Evolutionary conservation across 2,113 vertebrate species (phyloP).

Genomic region (Oncorhynchus kisutch): DNA sequence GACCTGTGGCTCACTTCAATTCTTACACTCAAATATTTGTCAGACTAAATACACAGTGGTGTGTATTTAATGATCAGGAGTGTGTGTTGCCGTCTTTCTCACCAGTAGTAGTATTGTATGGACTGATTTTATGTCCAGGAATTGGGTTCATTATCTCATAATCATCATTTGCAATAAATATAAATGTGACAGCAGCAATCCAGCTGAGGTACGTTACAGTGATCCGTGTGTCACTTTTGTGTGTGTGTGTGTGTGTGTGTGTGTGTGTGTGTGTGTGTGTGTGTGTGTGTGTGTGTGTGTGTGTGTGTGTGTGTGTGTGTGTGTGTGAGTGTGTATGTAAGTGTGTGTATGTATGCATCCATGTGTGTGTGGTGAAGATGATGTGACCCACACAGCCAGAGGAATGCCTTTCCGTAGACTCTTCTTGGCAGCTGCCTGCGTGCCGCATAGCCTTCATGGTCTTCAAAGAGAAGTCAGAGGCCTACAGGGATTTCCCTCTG

Average conservation of each 20-base stretch:
- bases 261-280: neutral
- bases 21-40: no score
- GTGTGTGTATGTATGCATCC: slow-evolving; percentile 17
- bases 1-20: no score
- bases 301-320: neutral
- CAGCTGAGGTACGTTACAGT: neutral
- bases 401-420: slow-evolving; percentile 32
- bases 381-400: slow-evolving; percentile 38
- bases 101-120: no score
- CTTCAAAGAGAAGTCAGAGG: slow-evolving; percentile 52
- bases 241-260: neutral
- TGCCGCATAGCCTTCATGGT: slow-evolving; percentile 26
- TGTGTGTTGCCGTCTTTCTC: no score
- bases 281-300: neutral
- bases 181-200: neutral
- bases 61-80: no score
- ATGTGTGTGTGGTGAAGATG: slow-evolving; percentile 21
- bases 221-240: neutral
- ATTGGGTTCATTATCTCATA: neutral
- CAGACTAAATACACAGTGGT: no score
- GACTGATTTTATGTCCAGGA: no score
- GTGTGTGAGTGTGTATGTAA: slow-evolving; percentile 7
- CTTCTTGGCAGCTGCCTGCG: slow-evolving; percentile 28
- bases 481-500: slow-evolving; percentile 60
- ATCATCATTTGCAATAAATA: neutral